These are phyloP conservation scores for Petrocephalus schoutedeni DNA, from an alignment of 2,797 vertebrate species.

Conservation along the genomic window DNA sequence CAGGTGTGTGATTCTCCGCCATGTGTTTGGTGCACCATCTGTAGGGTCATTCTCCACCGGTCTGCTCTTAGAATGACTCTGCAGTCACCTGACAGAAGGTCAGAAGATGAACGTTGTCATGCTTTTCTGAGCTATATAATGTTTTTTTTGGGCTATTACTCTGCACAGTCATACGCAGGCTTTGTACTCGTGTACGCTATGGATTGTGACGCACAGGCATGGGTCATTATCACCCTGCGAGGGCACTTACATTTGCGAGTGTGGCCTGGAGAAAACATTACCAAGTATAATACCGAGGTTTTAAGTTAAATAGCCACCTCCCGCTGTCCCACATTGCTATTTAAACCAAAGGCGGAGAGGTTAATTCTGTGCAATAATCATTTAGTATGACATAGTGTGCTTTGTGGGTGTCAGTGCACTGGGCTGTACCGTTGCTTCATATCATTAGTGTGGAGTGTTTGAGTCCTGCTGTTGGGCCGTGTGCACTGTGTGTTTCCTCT, in stretches of 20 bases:
- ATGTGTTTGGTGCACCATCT: background rate
- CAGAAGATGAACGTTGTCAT: background rate
- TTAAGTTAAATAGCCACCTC: background rate
- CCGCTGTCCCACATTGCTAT: background rate
- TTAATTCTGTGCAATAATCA: background rate
- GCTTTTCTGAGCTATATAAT: background rate
- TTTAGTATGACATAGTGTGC: background rate
- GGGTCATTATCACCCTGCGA: background rate
- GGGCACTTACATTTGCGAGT: background rate
- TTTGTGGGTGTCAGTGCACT: background rate
- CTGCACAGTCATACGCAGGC: background rate
- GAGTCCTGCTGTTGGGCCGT: background rate
- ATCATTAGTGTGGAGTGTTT: background rate
- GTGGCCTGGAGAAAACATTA: background rate
- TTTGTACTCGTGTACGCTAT: background rate
- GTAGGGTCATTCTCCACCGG: background rate
- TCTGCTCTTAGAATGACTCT: background rate
- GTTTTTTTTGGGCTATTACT: slow-evolving; percentile 7
- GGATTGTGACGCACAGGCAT: background rate
- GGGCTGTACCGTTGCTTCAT: background rate
- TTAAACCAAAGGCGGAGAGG: background rate
- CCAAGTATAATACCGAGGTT: background rate
- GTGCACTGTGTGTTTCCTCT: background rate
- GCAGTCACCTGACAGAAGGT: background rate
- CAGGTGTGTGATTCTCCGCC: background rate